phyloP scores from a whole-genome alignment of 2,797 vertebrate species.

The Aldrovandia affinis region DNA sequence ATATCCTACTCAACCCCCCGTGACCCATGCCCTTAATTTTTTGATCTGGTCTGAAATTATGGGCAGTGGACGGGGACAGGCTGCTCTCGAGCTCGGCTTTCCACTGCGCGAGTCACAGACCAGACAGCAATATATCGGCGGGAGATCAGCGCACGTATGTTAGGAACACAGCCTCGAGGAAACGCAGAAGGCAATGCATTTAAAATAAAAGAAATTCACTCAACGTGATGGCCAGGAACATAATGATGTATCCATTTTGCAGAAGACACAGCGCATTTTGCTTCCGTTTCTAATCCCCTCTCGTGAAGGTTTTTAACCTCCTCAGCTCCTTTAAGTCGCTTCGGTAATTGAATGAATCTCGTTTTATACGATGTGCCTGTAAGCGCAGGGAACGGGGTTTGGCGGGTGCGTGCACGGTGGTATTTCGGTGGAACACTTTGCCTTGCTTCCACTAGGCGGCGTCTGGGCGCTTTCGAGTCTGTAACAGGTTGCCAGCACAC shows the following conservation, averaged over 20 bases:
- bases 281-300: background rate
- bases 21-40: background rate
- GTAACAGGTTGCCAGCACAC: slow-evolving; percentile 21
- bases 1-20: no score
- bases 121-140: no score
- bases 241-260: background rate
- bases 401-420: background rate
- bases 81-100: background rate
- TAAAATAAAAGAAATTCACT: no score
- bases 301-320: background rate
- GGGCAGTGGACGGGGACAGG: no score
- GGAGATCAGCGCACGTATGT: no score
- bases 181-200: no score
- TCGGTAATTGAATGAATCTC: background rate
- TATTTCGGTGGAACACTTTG: slow-evolving; percentile 33
- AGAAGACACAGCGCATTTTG: background rate
- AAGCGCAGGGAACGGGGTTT: slow-evolving; percentile 22
- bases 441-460: slow-evolving; percentile 78
- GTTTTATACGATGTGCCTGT: background rate
- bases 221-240: background rate
- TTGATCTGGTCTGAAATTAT: background rate
- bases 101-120: background rate
- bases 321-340: background rate
- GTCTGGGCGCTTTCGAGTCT: slow-evolving; percentile 74
- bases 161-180: no score